Percentiles rank a stretch among this genome's conserved stretches.
These are phyloP conservation scores for Bovichtus variegatus DNA, from an alignment of 2,797 vertebrate genomes.

Conservation along the genomic window DNA sequence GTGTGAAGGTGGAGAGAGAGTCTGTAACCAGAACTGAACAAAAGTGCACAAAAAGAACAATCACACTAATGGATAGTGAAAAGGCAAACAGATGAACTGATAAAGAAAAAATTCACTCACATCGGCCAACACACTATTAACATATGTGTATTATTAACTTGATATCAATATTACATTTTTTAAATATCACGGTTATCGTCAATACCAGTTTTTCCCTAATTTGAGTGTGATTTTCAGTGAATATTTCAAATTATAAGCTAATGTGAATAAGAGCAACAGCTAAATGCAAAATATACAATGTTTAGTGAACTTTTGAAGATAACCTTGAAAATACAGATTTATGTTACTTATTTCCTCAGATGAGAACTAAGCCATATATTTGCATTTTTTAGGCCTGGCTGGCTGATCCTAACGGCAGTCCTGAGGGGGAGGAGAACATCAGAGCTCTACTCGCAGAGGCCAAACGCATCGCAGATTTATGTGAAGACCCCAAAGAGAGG, in stretches of 20 bases:
- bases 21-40: no score
- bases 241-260: background rate
- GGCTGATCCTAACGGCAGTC: constrained; percentile 94
- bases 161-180: no score
- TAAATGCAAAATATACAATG: background rate
- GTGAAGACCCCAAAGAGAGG: constrained; percentile 96
- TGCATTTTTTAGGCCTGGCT: constrained; percentile 91
- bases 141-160: no score
- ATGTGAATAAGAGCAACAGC: background rate
- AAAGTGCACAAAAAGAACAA: no score
- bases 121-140: no score
- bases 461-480: constrained; percentile 94
- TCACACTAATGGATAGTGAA: no score
- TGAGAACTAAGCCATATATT: background rate
- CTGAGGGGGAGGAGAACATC: constrained; percentile 96
- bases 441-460: constrained; percentile 93
- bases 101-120: no score
- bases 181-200: no score
- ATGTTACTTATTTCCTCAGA: background rate
- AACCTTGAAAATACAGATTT: no score
- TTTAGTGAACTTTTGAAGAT: background rate
- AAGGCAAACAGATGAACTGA: no score
- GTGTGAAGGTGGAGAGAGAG: no score
- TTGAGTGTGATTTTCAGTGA: background rate
- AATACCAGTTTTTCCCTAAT: no score